Evolutionary conservation across 2,888 invertebrate genomes (phyloP), one percentile per base, ranked within the genome.

Genomic region (Dicyrtomina minuta): DNA sequence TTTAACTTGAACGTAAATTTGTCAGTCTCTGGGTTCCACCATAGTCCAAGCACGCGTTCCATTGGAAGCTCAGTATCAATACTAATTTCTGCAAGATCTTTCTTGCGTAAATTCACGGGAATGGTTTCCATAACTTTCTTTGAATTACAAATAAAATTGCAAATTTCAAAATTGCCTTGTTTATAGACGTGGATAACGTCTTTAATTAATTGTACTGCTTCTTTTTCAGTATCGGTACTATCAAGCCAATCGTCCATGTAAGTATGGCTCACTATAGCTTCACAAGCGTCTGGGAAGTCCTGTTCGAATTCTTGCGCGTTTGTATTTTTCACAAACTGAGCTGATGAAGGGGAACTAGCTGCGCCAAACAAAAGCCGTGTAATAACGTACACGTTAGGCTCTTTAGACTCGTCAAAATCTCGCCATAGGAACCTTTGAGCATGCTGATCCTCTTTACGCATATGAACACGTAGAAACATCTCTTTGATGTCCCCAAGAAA

Each of bases 351-450:
- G 4, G 73, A 71, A 13, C 60, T 69, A 6, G 65, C 59, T 4
- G 64, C 66, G 0, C 74, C 75, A 66, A 75, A 75, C 0, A 70
- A 59, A 61, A 71, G 68, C 2, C 33, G 15, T 0, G 6, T 46
- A 68, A 74, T 71, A 10, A 55, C 51, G 39, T 43, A 71, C 1
- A 43, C 51, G 1, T 60, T 26, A 0, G 67, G 69, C 13, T 41
- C 20, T 10, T 41, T 13, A 0, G 17, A 22, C 6, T 53, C 15
- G 17, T 71, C 67, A 43, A 69, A 58, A 17, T 64, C 68, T 33
- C 76, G 39, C 70, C 71, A 75, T 2, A 70, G 51, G 43, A 72
- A 74, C 1, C 72, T 46, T 15, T 74, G 71, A 27, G 71, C 58
- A 15, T 46, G n/a, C 12, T 49, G 26, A 59, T 76, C 74, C 8